Evolutionary conservation across 2,113 vertebrate genomes (phyloP), one percentile per base, ranked within the genome.

Genomic region (Alligator mississippiensis): DNA sequence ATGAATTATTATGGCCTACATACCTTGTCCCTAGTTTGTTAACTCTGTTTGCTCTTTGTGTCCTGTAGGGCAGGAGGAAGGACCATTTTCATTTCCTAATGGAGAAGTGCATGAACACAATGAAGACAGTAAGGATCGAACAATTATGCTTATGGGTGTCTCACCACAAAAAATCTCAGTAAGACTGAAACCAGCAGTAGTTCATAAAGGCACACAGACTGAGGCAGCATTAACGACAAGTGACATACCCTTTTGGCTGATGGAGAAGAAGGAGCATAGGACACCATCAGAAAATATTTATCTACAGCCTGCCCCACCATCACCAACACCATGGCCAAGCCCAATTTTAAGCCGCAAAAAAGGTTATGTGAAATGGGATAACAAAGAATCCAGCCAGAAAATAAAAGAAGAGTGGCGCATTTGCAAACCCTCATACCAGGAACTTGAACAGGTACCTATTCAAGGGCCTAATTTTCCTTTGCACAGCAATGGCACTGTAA

Each of bases 291-390:
- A 98, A 55, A 93, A 96, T 54, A 88, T 88, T 9, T 96, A 88
- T 28, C 95, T 96, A 64, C 98, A 97, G 74, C 97, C 98, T 8
- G 90, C 97, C n/a, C 89, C 95, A 19, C 63, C 97, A 3, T 96
- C 95, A 19, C 63, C 97, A 3, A 96, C 98, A 19, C 86, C 97
- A 3, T 98, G 98, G 74, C 99, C 98, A 78, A 99, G 99, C 96
- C 99, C 99, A 3, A 57, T 99, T 85, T 97, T 98, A 30, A 96
- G 98, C 85, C 98, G 98, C 64, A 99, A 97, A 96, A 98, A 98
- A 78, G 98, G 98, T 0, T 99, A 98, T 85, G 99, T 98, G 95
- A 99, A 99, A 95, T 99, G 99, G 99, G 99, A 99, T 92, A 99
- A 99, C 97, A 98, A 99, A 94, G 98, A 98, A 13, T 98, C 98